Base-by-base conservation (phyloP, 2,113 vertebrate genomes). In the Chelonoidis abingdonii region DNA sequence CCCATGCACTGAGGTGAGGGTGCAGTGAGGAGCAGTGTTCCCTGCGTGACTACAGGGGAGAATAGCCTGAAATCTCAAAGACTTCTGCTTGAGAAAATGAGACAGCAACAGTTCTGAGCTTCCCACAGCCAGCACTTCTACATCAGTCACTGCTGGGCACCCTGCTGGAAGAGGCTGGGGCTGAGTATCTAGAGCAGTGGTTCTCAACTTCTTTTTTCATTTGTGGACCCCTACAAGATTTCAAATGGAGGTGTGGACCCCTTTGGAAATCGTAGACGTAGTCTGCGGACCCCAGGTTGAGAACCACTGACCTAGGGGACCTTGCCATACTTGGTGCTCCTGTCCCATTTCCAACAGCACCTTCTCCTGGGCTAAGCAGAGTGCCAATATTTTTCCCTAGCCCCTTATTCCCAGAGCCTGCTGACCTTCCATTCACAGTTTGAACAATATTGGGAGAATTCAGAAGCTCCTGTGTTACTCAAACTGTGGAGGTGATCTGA, bases 281-380 rank as follows among this genome's bases (percentile, higher is more conserved):
- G 65, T 38, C 65, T 38, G 65, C 4, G 8, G 65, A 38, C n/a
- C 19, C 65, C n/a, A 38, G 35, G 65, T 10, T n/a, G 65, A 38
- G 65, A 38, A 10, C n/a, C 65, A 38, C n/a, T 38, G 65, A 10
- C 22, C 19, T 22, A 5, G n/a, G n/a, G 35, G 65, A 22, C 8
- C 8, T 21, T 22, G n/a, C n/a, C 9, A 10, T 10, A n/a, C 35
- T 5, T 21, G 35, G 9, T 38, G 65, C n/a, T 72, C n/a, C 19
- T 10, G 35, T 29, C 25, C 75, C 41, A 29, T 13, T 44, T 78
- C 75, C 75, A 29, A 16, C 22, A 44, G 75, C 41, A 47, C 24
- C n/a, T 72, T 90, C 90, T 94, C 95, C 92, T 95, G 94, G 95
- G 89, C 94, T 92, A 31, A 35, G 93, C 89, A 91, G 82, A 83